These are phyloP conservation scores for Premnoplex brunnescens DNA, from an alignment of 2,797 vertebrate species.

Conservation along the genomic window DNA sequence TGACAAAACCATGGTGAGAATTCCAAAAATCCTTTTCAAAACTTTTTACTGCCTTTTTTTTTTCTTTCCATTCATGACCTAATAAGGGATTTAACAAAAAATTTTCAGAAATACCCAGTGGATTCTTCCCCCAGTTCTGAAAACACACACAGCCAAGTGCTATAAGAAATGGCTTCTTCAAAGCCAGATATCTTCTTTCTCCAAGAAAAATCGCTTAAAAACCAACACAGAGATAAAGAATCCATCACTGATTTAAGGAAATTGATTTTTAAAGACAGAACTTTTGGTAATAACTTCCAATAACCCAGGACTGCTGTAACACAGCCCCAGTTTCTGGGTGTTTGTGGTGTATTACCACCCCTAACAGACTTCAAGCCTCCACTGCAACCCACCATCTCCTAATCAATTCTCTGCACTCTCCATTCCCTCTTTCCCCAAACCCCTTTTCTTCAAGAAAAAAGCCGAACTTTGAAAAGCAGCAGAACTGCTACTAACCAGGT, in stretches of 20 bases:
- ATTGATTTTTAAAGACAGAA: background rate
- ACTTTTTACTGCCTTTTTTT: background rate
- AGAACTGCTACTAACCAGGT: background rate
- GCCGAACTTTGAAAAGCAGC: background rate
- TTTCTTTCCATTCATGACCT: background rate
- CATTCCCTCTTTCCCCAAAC: background rate
- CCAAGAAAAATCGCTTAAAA: background rate
- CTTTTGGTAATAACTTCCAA: background rate
- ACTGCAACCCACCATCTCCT: background rate
- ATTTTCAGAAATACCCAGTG: background rate
- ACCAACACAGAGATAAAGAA: background rate
- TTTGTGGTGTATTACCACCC: background rate
- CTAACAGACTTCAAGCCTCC: background rate
- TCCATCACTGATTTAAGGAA: background rate
- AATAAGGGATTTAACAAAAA: background rate
- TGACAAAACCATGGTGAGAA: conserved; percentile 56
- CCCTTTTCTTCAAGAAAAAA: background rate
- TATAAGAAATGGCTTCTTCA: background rate
- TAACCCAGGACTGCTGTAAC: background rate
- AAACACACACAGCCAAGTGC: background rate
- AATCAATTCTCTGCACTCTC: background rate
- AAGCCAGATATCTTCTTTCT: background rate
- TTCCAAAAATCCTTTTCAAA: conserved; percentile 12
- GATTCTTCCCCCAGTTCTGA: background rate
- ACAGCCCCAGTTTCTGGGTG: background rate